Evolutionary conservation across 2,113 vertebrate species (phyloP), one percentile per base, ranked within the genome.

Genomic region (Atrichornis clamosus): DNA sequence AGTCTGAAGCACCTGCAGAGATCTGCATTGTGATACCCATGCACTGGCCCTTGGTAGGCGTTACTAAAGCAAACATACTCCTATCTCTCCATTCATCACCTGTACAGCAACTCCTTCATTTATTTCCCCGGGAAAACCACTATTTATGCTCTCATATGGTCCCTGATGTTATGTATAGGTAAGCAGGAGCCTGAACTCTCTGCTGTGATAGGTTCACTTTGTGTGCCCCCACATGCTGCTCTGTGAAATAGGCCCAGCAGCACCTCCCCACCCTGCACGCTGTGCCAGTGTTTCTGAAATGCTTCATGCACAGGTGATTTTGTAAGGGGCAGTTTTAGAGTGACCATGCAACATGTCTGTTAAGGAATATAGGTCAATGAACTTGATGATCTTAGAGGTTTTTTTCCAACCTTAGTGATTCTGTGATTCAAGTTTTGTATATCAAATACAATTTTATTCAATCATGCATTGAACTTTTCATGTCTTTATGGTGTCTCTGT

Each of bases 11-110:
- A 65, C 27, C 64, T 77, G 53, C 18, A 19, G 32, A 41, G 27
- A 11, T 16, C 41, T 72, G 53, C 59, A 13, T 84, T 80, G 55
- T 2, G 6, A 23, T 64, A 64, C 16, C 9, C 28, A 21, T 16
- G 19, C 11, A 32, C 59, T 62, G 50, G 19, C 50, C 41, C 41
- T 89, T 0, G 0, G 22, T 6, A 22, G 59, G 55, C 3, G 0
- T 52, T 32, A 47, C 44, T 68, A 64, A 87, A 60, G 39, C 20
- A 69, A 69, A 39, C 42, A 27, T 24, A n/a, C 11, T 52, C 30
- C 56, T 50, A 4, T 41, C 35, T 74, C 55, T 78, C 17, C 46
- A n/a, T 76, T 41, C 42, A 46, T 16, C 30, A 49, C 23, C 41
- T 37, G 12, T 37, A 83, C n/a, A 79, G 37, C 47, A 75, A 8